Evolutionary conservation across 1,140 invertebrate genomes (phyloP).

Genomic region (Meloidogyne chitwoodi): DNA sequence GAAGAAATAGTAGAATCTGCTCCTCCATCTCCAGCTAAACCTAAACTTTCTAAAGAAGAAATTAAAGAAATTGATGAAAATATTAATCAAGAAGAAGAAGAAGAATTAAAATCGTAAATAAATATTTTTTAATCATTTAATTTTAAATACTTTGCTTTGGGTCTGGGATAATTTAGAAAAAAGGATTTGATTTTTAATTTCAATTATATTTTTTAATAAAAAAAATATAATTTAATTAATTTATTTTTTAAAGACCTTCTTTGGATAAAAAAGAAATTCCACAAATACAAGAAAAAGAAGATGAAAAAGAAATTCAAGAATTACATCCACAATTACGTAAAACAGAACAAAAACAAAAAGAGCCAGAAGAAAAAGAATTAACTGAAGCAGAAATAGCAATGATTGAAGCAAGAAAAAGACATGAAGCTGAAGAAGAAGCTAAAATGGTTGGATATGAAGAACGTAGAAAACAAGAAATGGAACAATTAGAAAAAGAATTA

Average conservation of each 20-base stretch:
- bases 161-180: too few species aligned
- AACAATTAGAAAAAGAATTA: constrained; percentile 51
- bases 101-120: not conserved
- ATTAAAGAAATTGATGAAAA: not conserved
- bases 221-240: too few species aligned
- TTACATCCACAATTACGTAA: not conserved
- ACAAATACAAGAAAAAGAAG: constrained; percentile 15
- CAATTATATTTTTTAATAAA: too few species aligned
- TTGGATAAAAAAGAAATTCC: constrained; percentile 5
- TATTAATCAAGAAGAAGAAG: not conserved
- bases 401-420: constrained; percentile 57
- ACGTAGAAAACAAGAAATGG: constrained; percentile 45
- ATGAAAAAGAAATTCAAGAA: not conserved
- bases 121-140: not conserved
- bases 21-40: not conserved
- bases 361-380: constrained; percentile 32
- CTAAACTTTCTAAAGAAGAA: constrained; percentile 8
- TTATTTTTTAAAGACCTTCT: too few species aligned
- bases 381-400: constrained; percentile 48
- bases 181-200: too few species aligned
- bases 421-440: constrained; percentile 57
- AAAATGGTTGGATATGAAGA: constrained; percentile 56
- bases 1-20: constrained; percentile 5
- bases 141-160: too few species aligned
- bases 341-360: constrained; percentile 31